A percentile compares a stretch with the other conserved stretches of the same genome.
Conservation (phyloP, 2,888 invertebrate genomes). For the Rhingia campestris region DNA sequence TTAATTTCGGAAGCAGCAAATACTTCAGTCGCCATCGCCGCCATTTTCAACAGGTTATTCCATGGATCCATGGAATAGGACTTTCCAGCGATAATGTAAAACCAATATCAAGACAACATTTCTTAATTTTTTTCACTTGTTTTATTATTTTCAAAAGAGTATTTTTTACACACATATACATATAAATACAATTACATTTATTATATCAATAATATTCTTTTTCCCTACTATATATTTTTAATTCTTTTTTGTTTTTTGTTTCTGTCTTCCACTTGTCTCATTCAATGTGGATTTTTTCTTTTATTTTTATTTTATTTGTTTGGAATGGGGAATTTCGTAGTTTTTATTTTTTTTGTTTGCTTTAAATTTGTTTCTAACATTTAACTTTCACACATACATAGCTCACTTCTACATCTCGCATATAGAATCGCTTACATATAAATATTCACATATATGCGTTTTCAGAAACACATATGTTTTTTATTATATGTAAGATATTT, state of each 20-base stretch:
- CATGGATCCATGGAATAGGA: too few relatives aligned
- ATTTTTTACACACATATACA: slow-evolving; percentile 73
- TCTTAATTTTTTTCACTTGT: slow-evolving; percentile 61
- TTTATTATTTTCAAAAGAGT: slow-evolving; percentile 71
- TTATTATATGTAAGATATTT: slow-evolving; percentile 36
- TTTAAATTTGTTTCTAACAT: slow-evolving; percentile 47
- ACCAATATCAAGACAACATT: not conserved
- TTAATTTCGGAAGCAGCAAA: too few relatives aligned
- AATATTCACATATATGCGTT: slow-evolving; percentile 5
- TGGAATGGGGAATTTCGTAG: slow-evolving; percentile 45
- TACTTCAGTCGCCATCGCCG: too few relatives aligned
- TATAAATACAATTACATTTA: slow-evolving; percentile 73
- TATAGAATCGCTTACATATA: slow-evolving; percentile 52
- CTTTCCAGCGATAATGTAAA: too few relatives aligned
- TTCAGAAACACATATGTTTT: not conserved
- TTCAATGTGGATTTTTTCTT: slow-evolving; percentile 38
- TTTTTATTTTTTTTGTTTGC: slow-evolving; percentile 31
- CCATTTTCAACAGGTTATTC: too few relatives aligned
- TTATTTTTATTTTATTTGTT: slow-evolving; percentile 23
- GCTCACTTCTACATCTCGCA: slow-evolving; percentile 45
- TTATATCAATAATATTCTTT: slow-evolving; percentile 67
- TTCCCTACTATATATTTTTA: slow-evolving; percentile 62
- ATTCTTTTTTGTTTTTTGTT: slow-evolving; percentile 39
- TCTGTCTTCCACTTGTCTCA: slow-evolving; percentile 24
- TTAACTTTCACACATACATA: slow-evolving; percentile 59